Conservation (phyloP, 2,888 invertebrate species). For the Microchrysa polita region DNA sequence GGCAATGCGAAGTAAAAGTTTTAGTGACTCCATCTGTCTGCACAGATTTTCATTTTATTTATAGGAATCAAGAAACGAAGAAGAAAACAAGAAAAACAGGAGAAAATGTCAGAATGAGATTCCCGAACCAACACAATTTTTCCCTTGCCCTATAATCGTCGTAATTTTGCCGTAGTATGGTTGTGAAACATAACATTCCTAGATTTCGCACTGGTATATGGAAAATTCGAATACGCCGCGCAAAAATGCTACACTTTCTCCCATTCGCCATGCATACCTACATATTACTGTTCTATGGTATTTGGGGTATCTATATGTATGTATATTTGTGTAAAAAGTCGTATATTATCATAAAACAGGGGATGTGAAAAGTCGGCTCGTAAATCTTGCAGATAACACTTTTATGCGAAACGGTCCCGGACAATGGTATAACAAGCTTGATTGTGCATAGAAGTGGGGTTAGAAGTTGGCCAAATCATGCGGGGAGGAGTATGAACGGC, state of each 20-base stretch:
- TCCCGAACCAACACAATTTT: not conserved
- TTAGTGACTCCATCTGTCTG: conserved; percentile 42
- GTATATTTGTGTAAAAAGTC: conserved; percentile 44
- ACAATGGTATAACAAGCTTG: conserved; percentile 16
- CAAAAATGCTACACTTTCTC: not conserved
- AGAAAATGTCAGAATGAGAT: conserved; percentile 10
- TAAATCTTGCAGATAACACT: conserved; percentile 66
- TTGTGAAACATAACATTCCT: conserved; percentile 16
- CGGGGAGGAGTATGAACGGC: not conserved
- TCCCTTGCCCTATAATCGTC: too few species aligned
- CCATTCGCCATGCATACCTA: not conserved
- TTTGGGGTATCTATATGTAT: too few species aligned
- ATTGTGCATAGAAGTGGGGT: conserved; percentile 19
- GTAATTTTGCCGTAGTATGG: not conserved
- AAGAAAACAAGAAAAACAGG: too few species aligned
- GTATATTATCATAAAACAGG: conserved; percentile 54
- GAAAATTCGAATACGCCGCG: not conserved
- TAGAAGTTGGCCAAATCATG: too few species aligned
- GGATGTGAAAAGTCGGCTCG: conserved; percentile 66
- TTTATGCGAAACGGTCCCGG: conserved; percentile 65
- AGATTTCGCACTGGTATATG: conserved; percentile 5
- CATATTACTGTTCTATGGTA: not conserved
- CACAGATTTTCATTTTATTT: conserved; percentile 40
- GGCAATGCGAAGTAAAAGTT: conserved; percentile 1
- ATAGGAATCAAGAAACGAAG: too few species aligned